Percentiles rank a stretch among this genome's conserved stretches.
Evolutionary conservation across 2,113 vertebrate genomes (phyloP).

Genomic region (Mormyrus iriodes): DNA sequence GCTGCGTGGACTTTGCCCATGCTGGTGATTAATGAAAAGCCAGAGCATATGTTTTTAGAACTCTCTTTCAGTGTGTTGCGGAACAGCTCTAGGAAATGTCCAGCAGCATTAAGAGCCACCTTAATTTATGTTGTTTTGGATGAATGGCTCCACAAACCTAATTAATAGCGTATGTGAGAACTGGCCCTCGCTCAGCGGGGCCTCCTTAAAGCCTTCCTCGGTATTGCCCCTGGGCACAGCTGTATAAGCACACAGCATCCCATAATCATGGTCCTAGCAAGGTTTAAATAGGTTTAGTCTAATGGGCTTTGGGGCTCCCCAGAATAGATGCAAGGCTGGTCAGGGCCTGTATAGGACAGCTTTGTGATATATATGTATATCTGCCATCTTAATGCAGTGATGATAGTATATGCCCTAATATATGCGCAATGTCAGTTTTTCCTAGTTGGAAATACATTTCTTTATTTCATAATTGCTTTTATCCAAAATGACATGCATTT

Average conservation of each 20-base stretch:
- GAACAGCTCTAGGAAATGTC: background rate
- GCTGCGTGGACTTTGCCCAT: background rate
- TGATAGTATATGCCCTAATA: background rate
- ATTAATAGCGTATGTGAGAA: background rate
- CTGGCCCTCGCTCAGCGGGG: background rate
- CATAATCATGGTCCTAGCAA: background rate
- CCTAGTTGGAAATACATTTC: background rate
- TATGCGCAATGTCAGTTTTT: background rate
- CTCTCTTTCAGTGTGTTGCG: background rate
- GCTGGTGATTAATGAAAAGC: slow-evolving; percentile 9
- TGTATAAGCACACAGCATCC: background rate
- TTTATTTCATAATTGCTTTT: background rate
- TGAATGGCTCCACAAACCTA: background rate
- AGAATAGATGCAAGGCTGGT: background rate
- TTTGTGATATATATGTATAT: background rate
- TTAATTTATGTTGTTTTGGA: background rate
- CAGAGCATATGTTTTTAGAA: too few relatives aligned
- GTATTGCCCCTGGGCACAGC: background rate
- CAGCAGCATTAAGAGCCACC: background rate
- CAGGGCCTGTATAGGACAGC: background rate
- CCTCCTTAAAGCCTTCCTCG: background rate
- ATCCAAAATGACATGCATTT: background rate
- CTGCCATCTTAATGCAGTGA: background rate
- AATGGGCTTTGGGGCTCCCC: background rate
- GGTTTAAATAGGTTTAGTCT: background rate